Evolutionary conservation across 2,797 vertebrate genomes (phyloP).

Genomic region (Aerospiza tachiro): DNA sequence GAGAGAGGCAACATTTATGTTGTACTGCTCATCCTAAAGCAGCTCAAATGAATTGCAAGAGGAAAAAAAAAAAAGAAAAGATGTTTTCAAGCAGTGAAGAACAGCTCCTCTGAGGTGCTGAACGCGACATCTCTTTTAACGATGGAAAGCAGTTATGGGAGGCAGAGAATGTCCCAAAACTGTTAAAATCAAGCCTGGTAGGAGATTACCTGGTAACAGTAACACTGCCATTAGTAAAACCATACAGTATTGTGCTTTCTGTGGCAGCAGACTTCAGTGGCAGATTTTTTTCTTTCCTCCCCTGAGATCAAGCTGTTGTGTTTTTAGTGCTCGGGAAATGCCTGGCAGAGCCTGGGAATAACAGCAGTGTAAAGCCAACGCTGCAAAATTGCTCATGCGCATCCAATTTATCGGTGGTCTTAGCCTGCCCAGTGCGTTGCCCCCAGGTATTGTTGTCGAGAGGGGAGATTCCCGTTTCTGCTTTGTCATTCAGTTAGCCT

Average conservation of each 20-base stretch:
- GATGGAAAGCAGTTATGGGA: background rate
- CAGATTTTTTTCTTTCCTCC: background rate
- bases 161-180: background rate
- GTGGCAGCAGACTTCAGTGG: background rate
- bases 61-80: background rate
- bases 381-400: accelerated
- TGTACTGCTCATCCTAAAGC: background rate
- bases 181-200: background rate
- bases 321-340: background rate
- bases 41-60: background rate
- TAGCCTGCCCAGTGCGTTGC: accelerated
- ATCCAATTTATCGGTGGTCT: accelerated
- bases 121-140: accelerated
- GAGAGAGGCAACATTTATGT: background rate
- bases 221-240: background rate
- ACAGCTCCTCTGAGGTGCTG: background rate
- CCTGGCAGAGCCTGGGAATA: background rate
- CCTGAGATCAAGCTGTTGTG: background rate
- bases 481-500: background rate
- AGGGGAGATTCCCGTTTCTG: background rate
- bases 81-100: background rate
- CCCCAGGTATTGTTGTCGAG: background rate
- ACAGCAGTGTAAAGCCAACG: too few species aligned
- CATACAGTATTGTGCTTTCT: accelerated
- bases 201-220: background rate